These are phyloP conservation scores for Falcaria lacertinaria DNA, from an alignment of 2,888 invertebrate species.

Conservation along the genomic window DNA sequence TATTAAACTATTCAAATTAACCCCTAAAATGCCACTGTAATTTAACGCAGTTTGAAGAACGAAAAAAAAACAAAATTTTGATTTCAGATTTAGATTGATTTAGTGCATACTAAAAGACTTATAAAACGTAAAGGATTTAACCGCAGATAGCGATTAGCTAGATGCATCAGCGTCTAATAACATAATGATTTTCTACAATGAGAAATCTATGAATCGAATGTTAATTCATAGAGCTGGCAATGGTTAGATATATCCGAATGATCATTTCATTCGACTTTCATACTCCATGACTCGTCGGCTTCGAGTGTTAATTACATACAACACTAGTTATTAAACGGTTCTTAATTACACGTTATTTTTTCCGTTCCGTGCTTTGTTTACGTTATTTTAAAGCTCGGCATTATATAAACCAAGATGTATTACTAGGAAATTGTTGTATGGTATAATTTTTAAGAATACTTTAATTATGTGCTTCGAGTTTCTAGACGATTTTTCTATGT, in stretches of 20 bases:
- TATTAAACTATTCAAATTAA: too few relatives aligned
- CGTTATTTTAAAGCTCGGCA: too few relatives aligned
- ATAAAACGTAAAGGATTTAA: not conserved
- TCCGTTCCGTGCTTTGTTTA: slow-evolving; percentile 43
- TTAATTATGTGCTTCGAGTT: too few relatives aligned
- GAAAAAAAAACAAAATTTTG: too few relatives aligned
- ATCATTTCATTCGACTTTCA: not conserved
- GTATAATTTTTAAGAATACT: too few relatives aligned
- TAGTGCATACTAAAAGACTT: not conserved
- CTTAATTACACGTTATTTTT: slow-evolving; percentile 26
- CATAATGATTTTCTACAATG: not conserved
- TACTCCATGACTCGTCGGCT: not conserved
- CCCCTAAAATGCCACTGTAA: too few relatives aligned
- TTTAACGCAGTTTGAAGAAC: too few relatives aligned
- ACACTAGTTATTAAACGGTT: slow-evolving; percentile 33
- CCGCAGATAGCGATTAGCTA: too few relatives aligned
- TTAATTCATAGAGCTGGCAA: not conserved
- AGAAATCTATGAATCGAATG: not conserved
- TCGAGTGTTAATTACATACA: slow-evolving; percentile 23
- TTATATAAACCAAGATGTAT: too few relatives aligned
- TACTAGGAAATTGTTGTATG: too few relatives aligned
- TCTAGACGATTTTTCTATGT: too few relatives aligned
- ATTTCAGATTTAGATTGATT: too few relatives aligned
- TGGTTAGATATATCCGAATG: not conserved
- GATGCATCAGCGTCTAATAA: not conserved